Evolutionary conservation across 2,797 vertebrate genomes (phyloP), one percentile per base, ranked within the genome.

Genomic region (Sternarchorhynchus goeldii): DNA sequence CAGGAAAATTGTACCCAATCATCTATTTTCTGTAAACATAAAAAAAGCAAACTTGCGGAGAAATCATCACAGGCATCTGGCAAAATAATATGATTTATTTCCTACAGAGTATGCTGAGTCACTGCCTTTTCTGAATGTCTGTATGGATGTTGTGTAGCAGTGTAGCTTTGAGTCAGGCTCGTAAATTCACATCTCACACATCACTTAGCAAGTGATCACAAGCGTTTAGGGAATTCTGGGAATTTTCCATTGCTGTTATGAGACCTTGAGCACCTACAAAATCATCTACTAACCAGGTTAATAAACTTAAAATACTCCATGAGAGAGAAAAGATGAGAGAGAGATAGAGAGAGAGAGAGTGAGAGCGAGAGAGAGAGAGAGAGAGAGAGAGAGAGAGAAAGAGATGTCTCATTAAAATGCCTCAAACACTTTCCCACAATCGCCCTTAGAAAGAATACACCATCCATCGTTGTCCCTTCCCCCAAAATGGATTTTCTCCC

Each of bases 241-340:
- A 84, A 84, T 81, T 86, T 80, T 80, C 84, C 84, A 77, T 74
- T 70, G 86, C 75, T 80, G 80, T 76, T 64, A 78, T 76, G 83
- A 86, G 82, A 86, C 90, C 91, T 93, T 92, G 90, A 83, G 81
- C 75, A 75, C 86, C 90, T 90, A 90, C 92, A 90, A 91, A 92
- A 93, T 92, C 89, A 93, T 93, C 89, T 88, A 92, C 90, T 87
- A 90, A 88, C 82, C 29, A 88, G 86, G 91, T 91, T 90, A 91
- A 91, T 89, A 90, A 90, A 91, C 81, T 65, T 82, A 78, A 84
- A 73, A 81, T 79, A 81, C 79, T 66, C 65, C 17, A 39, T 50
- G 18, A 56, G 68, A 78, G 85, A 78, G 81, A 69, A 56, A 79
- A 65, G 81, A 78, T 89, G 82, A 88, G 88, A 85, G 78, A 39